phyloP scores from a whole-genome alignment of 2,113 vertebrate genomes.

The Rhynchomys soricoides region DNA sequence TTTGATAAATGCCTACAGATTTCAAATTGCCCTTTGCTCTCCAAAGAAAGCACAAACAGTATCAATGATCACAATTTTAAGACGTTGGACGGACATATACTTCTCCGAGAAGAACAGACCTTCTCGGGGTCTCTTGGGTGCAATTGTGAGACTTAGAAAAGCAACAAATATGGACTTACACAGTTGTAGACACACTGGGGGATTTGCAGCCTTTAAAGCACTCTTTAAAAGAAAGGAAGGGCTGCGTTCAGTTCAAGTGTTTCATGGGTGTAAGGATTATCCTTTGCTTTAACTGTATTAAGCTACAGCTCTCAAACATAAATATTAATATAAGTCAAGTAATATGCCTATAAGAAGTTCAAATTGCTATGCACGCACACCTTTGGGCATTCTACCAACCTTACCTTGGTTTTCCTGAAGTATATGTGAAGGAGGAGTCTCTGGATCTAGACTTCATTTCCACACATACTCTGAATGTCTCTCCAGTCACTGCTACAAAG shows the following conservation, averaged over 20 bases:
- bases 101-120: constrained; percentile 20
- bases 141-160: constrained; percentile 28
- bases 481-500: not conserved
- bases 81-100: not conserved
- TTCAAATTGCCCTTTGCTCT: not conserved
- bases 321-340: constrained; percentile 9
- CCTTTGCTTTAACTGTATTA: not conserved
- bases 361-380: not conserved
- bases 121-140: constrained; percentile 9
- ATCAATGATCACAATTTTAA: constrained; percentile 6
- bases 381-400: not conserved
- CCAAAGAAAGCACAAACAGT: constrained; percentile 5
- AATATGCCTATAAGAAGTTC: not conserved
- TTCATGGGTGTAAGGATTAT: not conserved
- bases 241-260: not conserved
- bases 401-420: not conserved
- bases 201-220: constrained; percentile 51
- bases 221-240: constrained; percentile 25
- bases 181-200: not conserved
- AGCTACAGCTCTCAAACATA: not conserved
- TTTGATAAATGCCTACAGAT: not conserved
- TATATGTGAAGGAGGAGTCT: not conserved
- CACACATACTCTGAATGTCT: not conserved
- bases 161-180: not conserved
- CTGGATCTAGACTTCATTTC: not conserved